Evolutionary conservation across 2,113 vertebrate species (phyloP), one percentile per base, ranked within the genome.

Genomic region (Salminus brasiliensis): DNA sequence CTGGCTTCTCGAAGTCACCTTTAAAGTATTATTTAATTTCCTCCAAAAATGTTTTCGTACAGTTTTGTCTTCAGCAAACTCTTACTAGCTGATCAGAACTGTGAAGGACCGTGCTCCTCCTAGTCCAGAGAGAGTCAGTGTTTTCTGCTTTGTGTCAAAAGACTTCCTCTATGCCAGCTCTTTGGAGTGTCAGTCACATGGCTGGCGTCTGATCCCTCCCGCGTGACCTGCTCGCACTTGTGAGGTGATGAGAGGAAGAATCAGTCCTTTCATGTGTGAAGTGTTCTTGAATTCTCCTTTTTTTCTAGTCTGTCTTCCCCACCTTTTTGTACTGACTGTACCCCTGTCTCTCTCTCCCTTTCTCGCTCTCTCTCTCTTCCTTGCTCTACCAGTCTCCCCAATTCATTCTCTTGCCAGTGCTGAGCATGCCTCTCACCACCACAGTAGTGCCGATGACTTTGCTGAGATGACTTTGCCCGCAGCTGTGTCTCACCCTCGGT

Each of bases 131-230:
- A 68, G 57, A 82, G 62, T 18, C 52, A 18, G 41, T 21, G 62
- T 27, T 78, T 43, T 69, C 65, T 60, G 30, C 30, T 52, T 55
- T 30, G 36, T 7, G 27, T 69, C 55, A 47, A 66, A 78, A 72
- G 65, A 79, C 55, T 45, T 79, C 55, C 34, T 79, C 65, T 41
- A 18, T 36, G 32, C 30, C 43, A 11, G 32, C 1, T 13, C 60
- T 80, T 80, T 84, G 41, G 47, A 69, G 68, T 68, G 82, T 72
- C 67, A 84, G 78, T 81, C 68, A 73, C 43, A 53, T n/a, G 63
- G n/a, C 74, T 36, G 18, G 60, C 43, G 60, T 77, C 70, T 62
- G 67, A 75, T 62, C 39, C 57, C 78, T 66, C 52, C 60, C 60
- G 55, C 41, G 30, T 76, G 82, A 52, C 77, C 78, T 53, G 78